phyloP scores from a whole-genome alignment of 2,888 invertebrate genomes.

The Drosophila peninsularis region DNA sequence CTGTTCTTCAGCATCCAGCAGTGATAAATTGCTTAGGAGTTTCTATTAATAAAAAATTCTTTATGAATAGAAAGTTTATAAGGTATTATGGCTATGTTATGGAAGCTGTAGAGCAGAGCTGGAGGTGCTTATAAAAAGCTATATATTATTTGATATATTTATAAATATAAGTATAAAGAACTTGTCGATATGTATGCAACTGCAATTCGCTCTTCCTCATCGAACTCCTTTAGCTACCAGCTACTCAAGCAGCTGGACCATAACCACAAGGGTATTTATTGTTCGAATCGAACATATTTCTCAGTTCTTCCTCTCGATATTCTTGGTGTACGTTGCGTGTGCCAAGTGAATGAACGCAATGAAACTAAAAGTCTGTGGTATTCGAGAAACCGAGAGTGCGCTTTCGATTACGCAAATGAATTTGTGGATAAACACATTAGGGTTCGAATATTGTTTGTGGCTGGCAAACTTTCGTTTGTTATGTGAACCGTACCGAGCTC shows the following conservation, averaged over 20 bases:
- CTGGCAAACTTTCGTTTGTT: constrained; percentile 60
- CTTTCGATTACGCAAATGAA: constrained; percentile 64
- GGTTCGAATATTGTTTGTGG: constrained; percentile 51
- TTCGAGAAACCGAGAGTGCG: constrained; percentile 60
- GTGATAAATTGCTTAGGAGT: constrained; percentile 60
- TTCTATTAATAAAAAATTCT: constrained; percentile 36
- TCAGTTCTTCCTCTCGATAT: not conserved
- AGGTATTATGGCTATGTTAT: not conserved
- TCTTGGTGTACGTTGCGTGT: not conserved
- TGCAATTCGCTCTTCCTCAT: too few species aligned
- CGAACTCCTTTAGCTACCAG: too few species aligned
- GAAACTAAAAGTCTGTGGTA: constrained; percentile 66
- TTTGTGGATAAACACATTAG: constrained; percentile 71
- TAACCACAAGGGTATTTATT: not conserved
- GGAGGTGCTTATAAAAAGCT: not conserved
- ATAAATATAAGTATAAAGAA: too few species aligned
- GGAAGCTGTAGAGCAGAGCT: not conserved
- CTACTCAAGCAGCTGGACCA: too few species aligned
- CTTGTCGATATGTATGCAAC: too few species aligned
- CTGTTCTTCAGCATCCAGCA: constrained; percentile 59
- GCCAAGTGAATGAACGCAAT: constrained; percentile 71
- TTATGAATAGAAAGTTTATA: constrained; percentile 34
- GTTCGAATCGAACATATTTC: not conserved
- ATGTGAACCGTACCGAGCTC: constrained; percentile 18
- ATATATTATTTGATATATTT: too few species aligned